Conservation (phyloP, 2,888 invertebrate species). For the Hydroisotoma schaefferi region DNA sequence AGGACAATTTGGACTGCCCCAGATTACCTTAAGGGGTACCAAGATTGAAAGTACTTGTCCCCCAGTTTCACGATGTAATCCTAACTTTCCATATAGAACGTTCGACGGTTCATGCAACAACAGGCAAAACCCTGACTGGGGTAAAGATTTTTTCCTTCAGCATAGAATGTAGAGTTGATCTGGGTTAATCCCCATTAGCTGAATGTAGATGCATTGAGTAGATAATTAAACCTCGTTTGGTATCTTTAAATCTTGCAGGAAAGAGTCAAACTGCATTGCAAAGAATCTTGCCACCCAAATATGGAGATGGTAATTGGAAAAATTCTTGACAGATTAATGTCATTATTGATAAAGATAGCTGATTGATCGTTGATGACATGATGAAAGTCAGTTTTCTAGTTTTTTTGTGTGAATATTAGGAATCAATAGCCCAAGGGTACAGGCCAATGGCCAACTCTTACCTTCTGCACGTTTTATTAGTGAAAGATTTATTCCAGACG, state of each 20-base stretch:
- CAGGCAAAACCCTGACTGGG: slow-evolving; percentile 73
- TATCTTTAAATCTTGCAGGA: too few relatives aligned
- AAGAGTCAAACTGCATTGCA: slow-evolving; percentile 55
- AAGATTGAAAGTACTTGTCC: slow-evolving; percentile 44
- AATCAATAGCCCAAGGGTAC: slow-evolving; percentile 42
- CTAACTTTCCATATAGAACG: slow-evolving; percentile 60
- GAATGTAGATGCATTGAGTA: not conserved
- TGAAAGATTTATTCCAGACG: slow-evolving; percentile 49
- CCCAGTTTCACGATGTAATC: slow-evolving; percentile 38
- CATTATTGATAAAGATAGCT: too few relatives aligned
- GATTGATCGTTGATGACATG: too few relatives aligned
- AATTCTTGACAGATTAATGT: not conserved
- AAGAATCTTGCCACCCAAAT: slow-evolving; percentile 64
- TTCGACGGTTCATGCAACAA: slow-evolving; percentile 96
- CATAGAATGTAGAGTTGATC: slow-evolving; percentile 36
- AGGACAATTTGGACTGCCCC: slow-evolving; percentile 47
- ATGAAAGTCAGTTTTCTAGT: not conserved
- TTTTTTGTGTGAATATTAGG: slow-evolving; percentile 18
- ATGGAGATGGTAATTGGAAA: slow-evolving; percentile 59
- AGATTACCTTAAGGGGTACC: slow-evolving; percentile 44
- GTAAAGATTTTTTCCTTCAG: too few relatives aligned
- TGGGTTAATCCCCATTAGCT: too few relatives aligned
- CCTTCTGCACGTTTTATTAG: slow-evolving; percentile 51
- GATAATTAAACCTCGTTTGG: too few relatives aligned
- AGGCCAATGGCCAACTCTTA: slow-evolving; percentile 52